These are phyloP conservation scores for Lineus longissimus DNA, from an alignment of 1,140 invertebrate species.

Conservation along the genomic window DNA sequence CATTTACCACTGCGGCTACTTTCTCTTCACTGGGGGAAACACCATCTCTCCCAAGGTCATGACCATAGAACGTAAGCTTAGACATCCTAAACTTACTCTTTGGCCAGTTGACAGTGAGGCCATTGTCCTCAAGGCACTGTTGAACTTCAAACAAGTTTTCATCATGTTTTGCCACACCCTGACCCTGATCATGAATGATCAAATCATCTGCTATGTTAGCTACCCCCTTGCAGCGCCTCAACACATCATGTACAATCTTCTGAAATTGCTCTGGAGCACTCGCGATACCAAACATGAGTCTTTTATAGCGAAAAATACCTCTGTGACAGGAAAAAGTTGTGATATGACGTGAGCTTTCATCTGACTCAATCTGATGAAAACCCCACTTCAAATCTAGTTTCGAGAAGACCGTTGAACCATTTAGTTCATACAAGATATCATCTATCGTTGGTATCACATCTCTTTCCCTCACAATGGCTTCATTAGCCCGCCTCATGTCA, in stretches of 20 bases:
- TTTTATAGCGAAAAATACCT: conserved; percentile 25
- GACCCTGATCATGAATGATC: conserved; percentile 16
- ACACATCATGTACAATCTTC: conserved; percentile 11
- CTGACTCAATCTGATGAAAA: conserved; percentile 35
- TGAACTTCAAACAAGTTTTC: conserved; percentile 7
- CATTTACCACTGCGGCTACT: conserved; percentile 13
- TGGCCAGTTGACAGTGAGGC: conserved; percentile 17
- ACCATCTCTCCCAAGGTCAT: conserved; percentile 17
- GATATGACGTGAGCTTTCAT: conserved; percentile 26
- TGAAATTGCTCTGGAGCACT: conserved; percentile 19
- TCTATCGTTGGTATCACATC: conserved; percentile 34
- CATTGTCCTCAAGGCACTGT: conserved; percentile 3
- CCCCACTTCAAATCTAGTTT: conserved; percentile 27
- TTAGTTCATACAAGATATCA: conserved; percentile 28
- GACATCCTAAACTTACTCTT: conserved; percentile 16
- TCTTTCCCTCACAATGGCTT: conserved; percentile 25
- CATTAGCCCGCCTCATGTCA: conserved; percentile 30
- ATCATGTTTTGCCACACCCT: background rate
- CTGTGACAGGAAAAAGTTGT: conserved; percentile 28
- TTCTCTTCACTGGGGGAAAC: conserved; percentile 7
- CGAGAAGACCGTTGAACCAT: conserved; percentile 19
- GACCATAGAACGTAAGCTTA: conserved; percentile 13
- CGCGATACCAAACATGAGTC: conserved; percentile 21
- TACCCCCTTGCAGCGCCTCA: conserved; percentile 12
- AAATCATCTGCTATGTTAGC: conserved; percentile 22